phyloP scores from a whole-genome alignment of 1,140 invertebrate species.

The Conus betulinus region DNA sequence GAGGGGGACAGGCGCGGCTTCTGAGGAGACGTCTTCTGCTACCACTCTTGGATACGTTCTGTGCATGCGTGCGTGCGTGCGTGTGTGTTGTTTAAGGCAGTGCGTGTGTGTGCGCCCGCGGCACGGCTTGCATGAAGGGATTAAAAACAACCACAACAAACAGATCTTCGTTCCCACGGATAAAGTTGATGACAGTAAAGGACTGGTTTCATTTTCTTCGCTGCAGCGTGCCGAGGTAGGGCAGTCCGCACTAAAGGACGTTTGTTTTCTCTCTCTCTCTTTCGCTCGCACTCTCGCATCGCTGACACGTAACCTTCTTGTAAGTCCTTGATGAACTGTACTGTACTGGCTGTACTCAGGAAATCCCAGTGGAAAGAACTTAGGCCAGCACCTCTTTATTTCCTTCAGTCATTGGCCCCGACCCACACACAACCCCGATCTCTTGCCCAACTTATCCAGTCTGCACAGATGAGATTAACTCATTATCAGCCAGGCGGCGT shows the following conservation, averaged over 20 bases:
- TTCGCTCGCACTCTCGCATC: not conserved
- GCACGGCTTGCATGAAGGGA: not conserved
- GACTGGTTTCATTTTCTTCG: no score
- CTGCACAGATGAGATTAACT: not conserved
- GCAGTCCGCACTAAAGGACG: not conserved
- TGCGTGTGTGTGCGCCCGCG: not conserved
- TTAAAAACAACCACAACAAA: not conserved
- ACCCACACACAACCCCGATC: not conserved
- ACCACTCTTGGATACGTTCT: not conserved
- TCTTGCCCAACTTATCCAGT: not conserved
- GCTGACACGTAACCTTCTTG: no score
- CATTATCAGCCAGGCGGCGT: slow-evolving; percentile 1
- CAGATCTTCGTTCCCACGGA: no score
- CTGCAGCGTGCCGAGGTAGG: not conserved
- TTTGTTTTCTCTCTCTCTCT: not conserved
- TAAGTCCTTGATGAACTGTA: not conserved
- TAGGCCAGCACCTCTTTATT: not conserved
- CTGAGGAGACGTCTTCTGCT: no score
- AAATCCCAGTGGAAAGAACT: not conserved
- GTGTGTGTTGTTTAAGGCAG: not conserved
- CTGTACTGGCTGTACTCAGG: not conserved
- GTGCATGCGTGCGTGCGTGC: not conserved
- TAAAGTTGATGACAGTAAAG: not conserved
- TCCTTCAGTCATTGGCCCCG: not conserved
- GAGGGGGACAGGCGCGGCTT: no score